Conservation (phyloP, 1,140 invertebrate genomes). For the Drosophila lini region DNA sequence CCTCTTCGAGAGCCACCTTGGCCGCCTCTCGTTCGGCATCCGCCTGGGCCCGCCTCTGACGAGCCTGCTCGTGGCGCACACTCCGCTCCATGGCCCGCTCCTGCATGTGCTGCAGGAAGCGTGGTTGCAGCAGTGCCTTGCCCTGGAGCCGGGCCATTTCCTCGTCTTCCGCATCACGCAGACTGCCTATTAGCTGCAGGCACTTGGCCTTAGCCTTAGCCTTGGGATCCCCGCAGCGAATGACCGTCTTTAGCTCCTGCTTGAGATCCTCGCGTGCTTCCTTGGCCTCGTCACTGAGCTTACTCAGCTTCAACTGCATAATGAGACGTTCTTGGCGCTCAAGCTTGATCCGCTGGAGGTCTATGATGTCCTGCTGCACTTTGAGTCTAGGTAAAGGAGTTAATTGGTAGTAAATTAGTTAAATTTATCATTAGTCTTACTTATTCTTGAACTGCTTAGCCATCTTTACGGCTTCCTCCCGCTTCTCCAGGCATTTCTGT, state of each 20-base stretch:
- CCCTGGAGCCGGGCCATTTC: slow-evolving; percentile 84
- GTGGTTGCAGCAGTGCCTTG: slow-evolving; percentile 86
- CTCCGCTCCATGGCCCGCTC: slow-evolving; percentile 87
- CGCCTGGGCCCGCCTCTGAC: slow-evolving; percentile 86
- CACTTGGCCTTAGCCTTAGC: slow-evolving; percentile 86
- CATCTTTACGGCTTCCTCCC: slow-evolving; percentile 54
- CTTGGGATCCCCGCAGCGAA: slow-evolving; percentile 86
- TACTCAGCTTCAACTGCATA: slow-evolving; percentile 87
- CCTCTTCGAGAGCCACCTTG: slow-evolving; percentile 85
- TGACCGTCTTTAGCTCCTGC: slow-evolving; percentile 86
- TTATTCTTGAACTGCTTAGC: slow-evolving; percentile 81
- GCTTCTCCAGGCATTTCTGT: slow-evolving; percentile 43
- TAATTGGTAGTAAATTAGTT: not conserved
- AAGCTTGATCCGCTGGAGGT: slow-evolving; percentile 87
- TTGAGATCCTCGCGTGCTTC: slow-evolving; percentile 86
- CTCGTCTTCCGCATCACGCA: slow-evolving; percentile 79
- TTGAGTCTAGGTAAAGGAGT: slow-evolving; percentile 84
- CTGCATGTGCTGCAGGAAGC: slow-evolving; percentile 88
- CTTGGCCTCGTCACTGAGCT: slow-evolving; percentile 86
- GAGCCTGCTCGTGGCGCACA: slow-evolving; percentile 87
- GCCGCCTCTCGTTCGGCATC: slow-evolving; percentile 87
- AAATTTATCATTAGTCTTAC: slow-evolving; percentile 40
- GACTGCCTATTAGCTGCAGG: slow-evolving; percentile 85
- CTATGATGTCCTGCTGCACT: slow-evolving; percentile 88
- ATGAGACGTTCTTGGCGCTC: slow-evolving; percentile 88